Percentiles rank a stretch among this genome's conserved stretches.
These are phyloP conservation scores for Lophura swinhoii DNA, from an alignment of 2,797 vertebrate genomes.

Conservation along the genomic window DNA sequence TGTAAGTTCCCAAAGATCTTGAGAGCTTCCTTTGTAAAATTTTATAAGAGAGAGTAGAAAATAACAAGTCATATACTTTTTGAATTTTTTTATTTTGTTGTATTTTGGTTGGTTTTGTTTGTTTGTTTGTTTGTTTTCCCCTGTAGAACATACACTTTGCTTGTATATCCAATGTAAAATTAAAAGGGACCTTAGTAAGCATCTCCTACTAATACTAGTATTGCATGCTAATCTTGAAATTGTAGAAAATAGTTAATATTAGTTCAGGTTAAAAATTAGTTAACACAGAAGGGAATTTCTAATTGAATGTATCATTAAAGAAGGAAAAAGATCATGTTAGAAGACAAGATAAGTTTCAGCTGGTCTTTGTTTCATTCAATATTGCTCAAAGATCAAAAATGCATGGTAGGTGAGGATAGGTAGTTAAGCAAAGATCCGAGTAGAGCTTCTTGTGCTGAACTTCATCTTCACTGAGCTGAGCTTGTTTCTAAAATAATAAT, in stretches of 20 bases:
- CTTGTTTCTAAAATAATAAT: background rate
- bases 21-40: background rate
- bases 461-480: background rate
- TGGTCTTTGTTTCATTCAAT: background rate
- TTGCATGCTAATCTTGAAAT: background rate
- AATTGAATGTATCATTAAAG: background rate
- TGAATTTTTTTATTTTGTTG: too few species aligned
- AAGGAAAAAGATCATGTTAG: background rate
- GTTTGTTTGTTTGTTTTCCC: too few species aligned
- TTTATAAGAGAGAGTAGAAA: background rate
- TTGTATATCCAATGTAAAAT: background rate
- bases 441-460: background rate
- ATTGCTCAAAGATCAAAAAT: background rate
- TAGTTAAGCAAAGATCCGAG: rapidly evolving
- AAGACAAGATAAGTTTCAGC: rapidly evolving
- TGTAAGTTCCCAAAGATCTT: background rate
- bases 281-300: background rate
- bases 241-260: background rate
- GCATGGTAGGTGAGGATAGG: rapidly evolving
- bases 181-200: background rate
- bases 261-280: background rate
- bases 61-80: background rate
- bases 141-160: rapidly evolving
- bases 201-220: background rate
- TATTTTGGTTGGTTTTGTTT: too few species aligned